Conservation (phyloP, 2,113 vertebrate species). For the Corvus moneduloides region DNA sequence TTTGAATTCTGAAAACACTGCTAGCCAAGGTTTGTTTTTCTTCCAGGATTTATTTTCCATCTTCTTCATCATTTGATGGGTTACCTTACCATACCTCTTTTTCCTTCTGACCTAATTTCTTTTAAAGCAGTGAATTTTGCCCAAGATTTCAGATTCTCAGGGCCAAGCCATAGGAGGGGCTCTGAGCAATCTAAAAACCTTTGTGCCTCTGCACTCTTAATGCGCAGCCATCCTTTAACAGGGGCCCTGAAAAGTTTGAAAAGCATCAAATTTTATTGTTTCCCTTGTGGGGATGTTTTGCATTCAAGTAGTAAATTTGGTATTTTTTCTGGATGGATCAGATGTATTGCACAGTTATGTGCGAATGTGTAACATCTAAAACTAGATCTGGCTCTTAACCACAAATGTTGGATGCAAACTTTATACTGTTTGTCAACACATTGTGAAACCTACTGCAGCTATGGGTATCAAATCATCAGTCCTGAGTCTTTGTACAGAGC, state of each 20-base stretch:
- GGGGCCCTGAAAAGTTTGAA: neutral
- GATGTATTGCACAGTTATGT: accelerated
- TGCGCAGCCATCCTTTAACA: neutral
- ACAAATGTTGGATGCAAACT: neutral
- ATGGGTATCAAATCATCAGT: neutral
- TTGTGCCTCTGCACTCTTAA: neutral
- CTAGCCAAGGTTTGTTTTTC: neutral
- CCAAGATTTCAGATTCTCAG: neutral
- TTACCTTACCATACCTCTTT: neutral
- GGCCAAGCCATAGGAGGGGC: neutral
- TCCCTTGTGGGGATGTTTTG: neutral
- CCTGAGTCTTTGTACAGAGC: neutral
- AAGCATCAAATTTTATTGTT: neutral
- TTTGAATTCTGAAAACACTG: neutral
- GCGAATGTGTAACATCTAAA: neutral
- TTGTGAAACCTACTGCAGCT: neutral
- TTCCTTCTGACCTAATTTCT: neutral
- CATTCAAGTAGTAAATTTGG: neutral
- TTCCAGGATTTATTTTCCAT: neutral
- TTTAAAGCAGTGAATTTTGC: neutral
- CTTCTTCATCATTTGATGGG: neutral
- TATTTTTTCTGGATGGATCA: neutral
- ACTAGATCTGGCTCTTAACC: neutral
- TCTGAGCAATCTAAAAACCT: neutral
- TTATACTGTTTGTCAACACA: neutral